Conservation (phyloP, 2,888 invertebrate genomes). For the Metopia argyrocephala region DNA sequence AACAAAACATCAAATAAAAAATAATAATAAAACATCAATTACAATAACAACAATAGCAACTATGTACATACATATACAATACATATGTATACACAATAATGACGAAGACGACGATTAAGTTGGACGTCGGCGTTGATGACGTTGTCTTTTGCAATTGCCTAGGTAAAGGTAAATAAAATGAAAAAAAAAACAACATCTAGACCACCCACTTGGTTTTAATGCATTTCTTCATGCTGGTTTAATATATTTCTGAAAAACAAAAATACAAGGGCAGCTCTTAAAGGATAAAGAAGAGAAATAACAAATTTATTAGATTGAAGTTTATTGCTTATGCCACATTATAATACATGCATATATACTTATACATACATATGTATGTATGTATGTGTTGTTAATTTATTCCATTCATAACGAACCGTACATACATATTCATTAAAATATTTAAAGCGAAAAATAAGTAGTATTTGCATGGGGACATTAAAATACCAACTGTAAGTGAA, state of each 20-base stretch:
- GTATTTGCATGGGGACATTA: no score
- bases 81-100: slow-evolving; percentile 21
- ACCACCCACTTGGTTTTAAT: slow-evolving; percentile 59
- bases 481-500: no score
- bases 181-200: slow-evolving; percentile 41
- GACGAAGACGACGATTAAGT: slow-evolving; percentile 38
- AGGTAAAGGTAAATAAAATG: slow-evolving; percentile 50
- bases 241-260: not conserved
- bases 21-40: slow-evolving; percentile 57
- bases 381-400: no score
- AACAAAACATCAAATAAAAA: slow-evolving; percentile 44
- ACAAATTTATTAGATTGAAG: slow-evolving; percentile 55
- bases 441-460: no score
- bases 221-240: slow-evolving; percentile 37
- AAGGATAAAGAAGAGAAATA: not conserved
- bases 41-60: slow-evolving; percentile 42
- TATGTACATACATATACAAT: no score
- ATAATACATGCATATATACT: not conserved
- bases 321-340: slow-evolving; percentile 56
- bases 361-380: no score
- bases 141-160: slow-evolving; percentile 53
- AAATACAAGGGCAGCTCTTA: not conserved
- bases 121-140: slow-evolving; percentile 34
- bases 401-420: no score
- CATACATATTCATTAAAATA: no score